Conservation (phyloP, 2,888 invertebrate species). For the Caenorhabditis sulstoni region DNA sequence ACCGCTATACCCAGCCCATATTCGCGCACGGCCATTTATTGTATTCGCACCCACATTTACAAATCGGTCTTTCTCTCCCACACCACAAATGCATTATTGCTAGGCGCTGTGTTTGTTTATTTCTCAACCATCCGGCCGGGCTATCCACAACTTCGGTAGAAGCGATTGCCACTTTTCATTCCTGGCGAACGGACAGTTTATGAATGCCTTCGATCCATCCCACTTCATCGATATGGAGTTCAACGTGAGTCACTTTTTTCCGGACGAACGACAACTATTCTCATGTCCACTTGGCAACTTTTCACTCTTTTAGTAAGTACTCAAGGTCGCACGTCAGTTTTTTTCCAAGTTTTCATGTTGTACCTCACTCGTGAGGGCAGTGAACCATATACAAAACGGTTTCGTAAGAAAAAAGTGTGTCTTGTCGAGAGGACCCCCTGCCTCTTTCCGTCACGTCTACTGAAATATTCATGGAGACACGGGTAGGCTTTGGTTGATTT, state of each 20-base stretch:
- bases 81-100: slow-evolving; percentile 54
- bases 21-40: slow-evolving; percentile 51
- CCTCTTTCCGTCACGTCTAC: not conserved
- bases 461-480: slow-evolving; percentile 15
- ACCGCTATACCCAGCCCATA: slow-evolving; percentile 35
- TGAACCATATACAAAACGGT: slow-evolving; percentile 47
- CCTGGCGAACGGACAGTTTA: slow-evolving; percentile 23
- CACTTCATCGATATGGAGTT: slow-evolving; percentile 53
- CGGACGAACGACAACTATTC: slow-evolving; percentile 3
- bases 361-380: slow-evolving; percentile 32
- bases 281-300: slow-evolving; percentile 36
- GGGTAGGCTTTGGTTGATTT: not conserved
- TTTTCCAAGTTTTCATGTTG: slow-evolving; percentile 25
- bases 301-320: slow-evolving; percentile 20
- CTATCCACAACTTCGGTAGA: slow-evolving; percentile 41
- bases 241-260: slow-evolving; percentile 39
- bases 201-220: slow-evolving; percentile 53
- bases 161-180: slow-evolving; percentile 31
- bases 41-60: slow-evolving; percentile 60
- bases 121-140: slow-evolving; percentile 23
- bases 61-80: slow-evolving; percentile 48
- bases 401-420: slow-evolving; percentile 2
- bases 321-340: slow-evolving; percentile 38
- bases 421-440: slow-evolving; percentile 5
- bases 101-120: slow-evolving; percentile 48